Evolutionary conservation across 2,797 vertebrate species (phyloP), one percentile per base, ranked within the genome.

Genomic region (Scleropages formosus): DNA sequence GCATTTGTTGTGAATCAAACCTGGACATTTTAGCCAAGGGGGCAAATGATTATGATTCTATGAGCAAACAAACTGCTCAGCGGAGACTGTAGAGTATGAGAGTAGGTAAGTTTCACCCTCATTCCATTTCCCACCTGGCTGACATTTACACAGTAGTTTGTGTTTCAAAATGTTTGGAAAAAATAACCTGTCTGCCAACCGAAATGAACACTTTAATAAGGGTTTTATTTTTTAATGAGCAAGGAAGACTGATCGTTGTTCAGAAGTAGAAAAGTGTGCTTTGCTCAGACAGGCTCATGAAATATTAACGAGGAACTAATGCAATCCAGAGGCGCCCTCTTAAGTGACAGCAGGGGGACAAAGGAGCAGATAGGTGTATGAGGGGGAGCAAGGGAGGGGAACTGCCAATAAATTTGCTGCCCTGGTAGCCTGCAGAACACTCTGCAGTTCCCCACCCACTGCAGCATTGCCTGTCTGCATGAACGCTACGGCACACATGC

Each of bases 301-400:
- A 69, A 75, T 8, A 75, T 75, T 67, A 51, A 75, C 75, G n/a
- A 18, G 51, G 24, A 24, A 65, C 51, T 75, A 15, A 75, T 39
- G 64, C 18, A 16, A 47, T 59, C 15, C 8, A 66, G 66, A n/a
- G 22, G 47, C 18, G 62, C 15, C 16, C 12, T 56, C 60, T 12
- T n/a, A 8, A 15, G 26, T 20, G 26, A 26, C n/a, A 67, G 31
- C 65, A 16, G 46, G 22, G 44, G 3, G 61, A 12, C 26, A 4
- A 44, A 53, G 53, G 12, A 16, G 22, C 1, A 0, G 20, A 11
- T 1, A 18, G 9, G 58, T 8, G 24, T 9, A 1, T 11, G 20
- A 1, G 15, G 60, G n/a, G 6, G 4, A 13, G 60, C 8, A 0
- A 8, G 9, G 10, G 15, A 44, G 46, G 24, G 16, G 60, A 12